Evolutionary conservation across 2,113 vertebrate species (phyloP), one percentile per base, ranked within the genome.

Genomic region (Panthera uncia): DNA sequence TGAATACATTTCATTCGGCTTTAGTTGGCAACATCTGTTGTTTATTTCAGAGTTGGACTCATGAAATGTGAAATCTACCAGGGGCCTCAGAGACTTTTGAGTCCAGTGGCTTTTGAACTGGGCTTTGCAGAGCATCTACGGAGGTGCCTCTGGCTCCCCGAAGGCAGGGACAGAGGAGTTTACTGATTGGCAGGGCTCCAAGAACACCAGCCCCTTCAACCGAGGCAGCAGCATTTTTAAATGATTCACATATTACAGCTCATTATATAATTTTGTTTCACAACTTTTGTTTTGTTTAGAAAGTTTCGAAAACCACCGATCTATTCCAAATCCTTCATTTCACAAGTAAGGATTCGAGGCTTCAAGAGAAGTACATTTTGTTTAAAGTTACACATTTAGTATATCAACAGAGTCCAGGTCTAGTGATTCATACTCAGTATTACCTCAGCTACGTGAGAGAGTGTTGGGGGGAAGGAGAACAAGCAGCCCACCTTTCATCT

Each of bases 21-120:
- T 96, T 97, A 45, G 90, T 94, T 97, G 97, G 94, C 85, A 79
- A 98, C 96, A 98, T 98, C 97, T 98, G 98, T 98, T 98, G 98
- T 98, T 98, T 97, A 98, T 98, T 98, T 98, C 97, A 86, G 97
- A 96, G 90, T 36, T 94, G 92, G 91, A 96, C 94, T 97, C 85
- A 97, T 98, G 97, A 98, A 98, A 98, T 97, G 97, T 96, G 97
- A 98, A 94, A 93, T 97, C 85, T 92, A 97, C 55, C 71, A 81
- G 78, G 94, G 88, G 36, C 96, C 96, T 97, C 89, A 41, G 96
- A 93, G 91, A 92, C 66, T 91, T 95, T 45, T 63, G 80, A 91
- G 93, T 97, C 94, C 95, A 91, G 94, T 95, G 92, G 84, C 86
- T 97, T 98, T 96, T 97, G 94, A 98, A 97, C 97, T 68, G 97